Evolutionary conservation across 2,113 vertebrate genomes (phyloP), one percentile per base, ranked within the genome.

Genomic region (Axis porcinus): DNA sequence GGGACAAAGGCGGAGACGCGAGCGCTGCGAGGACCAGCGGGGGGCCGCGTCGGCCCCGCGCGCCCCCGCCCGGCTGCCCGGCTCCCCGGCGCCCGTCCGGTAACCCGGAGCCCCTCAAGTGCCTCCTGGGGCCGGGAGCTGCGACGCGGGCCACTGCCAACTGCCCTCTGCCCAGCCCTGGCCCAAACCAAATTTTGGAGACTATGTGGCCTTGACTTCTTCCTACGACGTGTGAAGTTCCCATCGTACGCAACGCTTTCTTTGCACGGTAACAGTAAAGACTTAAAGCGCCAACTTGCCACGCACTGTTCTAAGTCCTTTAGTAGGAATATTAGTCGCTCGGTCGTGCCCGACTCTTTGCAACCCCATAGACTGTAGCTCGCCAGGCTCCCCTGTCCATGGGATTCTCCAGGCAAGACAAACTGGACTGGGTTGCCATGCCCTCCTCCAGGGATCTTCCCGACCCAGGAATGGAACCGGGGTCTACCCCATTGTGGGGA

Each of bases 271-370:
- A 3, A 9, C 2, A 45, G n/a, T 6, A 1, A 70, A 15, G 86
- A 12, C 60, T 10, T 3, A 11, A 11, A 45, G 52, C 33, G 6
- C 17, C 55, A 2, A 14, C 1, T 1, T 27, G 16, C 88, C 1
- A 36, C n/a, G 50, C 45, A 5, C 33, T 12, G 28, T 7, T 33
- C 85, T 45, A 25, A 21, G 23, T 33, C 79, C 40, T 1, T 50
- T 6, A 30, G 86, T 70, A 23, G 67, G 19, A 40, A 23, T 70
- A 40, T 40, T 70, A 70, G 36, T 70, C 10, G 10, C n/a, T 70
- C 67, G 23, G 67, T 40, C 19, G 67, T 40, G 36, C 67, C 67
- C 2, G 19, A 70, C n/a, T 70, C 67, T 70, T n/a, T 70, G n/a
- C n/a, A 40, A 40, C 67, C 19, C 19, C n/a, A 12, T 70, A 21